Evolutionary conservation across 1,140 invertebrate species (phyloP).

Genomic region (Gonioctena quinquepunctata): DNA sequence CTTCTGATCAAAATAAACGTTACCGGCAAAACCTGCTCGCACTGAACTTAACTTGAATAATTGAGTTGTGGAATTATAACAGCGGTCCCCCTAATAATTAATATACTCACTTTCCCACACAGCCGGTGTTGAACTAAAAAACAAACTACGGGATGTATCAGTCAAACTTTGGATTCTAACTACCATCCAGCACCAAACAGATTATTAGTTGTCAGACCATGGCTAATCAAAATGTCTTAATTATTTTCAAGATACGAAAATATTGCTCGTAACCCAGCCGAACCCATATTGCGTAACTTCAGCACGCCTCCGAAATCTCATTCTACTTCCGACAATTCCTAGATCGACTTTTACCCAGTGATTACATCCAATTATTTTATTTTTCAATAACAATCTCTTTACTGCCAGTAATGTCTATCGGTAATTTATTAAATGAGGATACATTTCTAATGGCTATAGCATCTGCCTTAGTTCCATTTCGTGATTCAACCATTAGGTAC

Average conservation of each 20-base stretch:
- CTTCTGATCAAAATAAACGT: no score
- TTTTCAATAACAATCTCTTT: background rate
- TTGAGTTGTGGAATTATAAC: no score
- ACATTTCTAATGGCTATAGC: background rate
- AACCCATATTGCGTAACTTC: background rate
- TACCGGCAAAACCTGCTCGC: no score
- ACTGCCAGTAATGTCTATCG: no score
- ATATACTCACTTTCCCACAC: no score
- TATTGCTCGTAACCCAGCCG: background rate
- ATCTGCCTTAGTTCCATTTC: background rate
- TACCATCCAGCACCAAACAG: background rate
- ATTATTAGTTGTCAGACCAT: background rate
- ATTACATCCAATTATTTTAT: background rate
- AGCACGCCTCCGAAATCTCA: background rate
- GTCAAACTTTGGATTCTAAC: background rate
- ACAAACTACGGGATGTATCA: no score
- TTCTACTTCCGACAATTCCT: background rate
- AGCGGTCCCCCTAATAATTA: no score
- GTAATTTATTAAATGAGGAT: background rate
- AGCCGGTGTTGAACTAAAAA: no score
- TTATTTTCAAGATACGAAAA: background rate
- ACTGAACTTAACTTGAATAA: no score
- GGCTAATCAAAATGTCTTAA: background rate
- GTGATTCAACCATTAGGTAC: background rate
- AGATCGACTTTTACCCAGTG: background rate